Conservation (phyloP, 1,140 invertebrate species). For the Halictus rubicundus region DNA sequence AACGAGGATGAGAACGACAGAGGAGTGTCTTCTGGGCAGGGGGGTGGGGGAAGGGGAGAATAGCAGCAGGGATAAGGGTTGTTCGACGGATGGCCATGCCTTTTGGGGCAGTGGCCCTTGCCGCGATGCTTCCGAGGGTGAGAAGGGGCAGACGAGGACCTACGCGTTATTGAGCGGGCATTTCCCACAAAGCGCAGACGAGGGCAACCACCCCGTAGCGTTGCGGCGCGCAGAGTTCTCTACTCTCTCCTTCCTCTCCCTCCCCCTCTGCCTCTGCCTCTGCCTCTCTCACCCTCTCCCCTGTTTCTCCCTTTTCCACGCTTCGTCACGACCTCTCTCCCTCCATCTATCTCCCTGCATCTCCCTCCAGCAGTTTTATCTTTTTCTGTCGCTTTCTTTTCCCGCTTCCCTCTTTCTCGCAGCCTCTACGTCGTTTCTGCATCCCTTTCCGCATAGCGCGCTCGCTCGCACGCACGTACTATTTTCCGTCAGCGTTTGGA, state of each 20-base stretch:
- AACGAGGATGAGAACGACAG: constrained; percentile 2
- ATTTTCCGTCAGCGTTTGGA: too few species aligned
- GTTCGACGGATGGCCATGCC: constrained; percentile 57
- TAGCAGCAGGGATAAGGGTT: constrained; percentile 49
- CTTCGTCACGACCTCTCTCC: background rate
- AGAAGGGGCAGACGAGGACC: constrained; percentile 67
- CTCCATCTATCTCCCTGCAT: background rate
- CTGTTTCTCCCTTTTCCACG: background rate
- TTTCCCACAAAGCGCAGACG: constrained; percentile 79
- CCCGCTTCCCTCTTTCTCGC: constrained; percentile 1
- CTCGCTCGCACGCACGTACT: background rate
- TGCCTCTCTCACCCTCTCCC: background rate
- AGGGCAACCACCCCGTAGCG: constrained; percentile 78
- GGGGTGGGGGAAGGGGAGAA: constrained; percentile 35
- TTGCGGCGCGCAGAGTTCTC: constrained; percentile 68
- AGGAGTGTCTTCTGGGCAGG: constrained; percentile 35
- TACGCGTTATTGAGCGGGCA: constrained; percentile 79
- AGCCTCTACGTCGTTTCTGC: constrained; percentile 3
- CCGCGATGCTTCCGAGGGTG: constrained; percentile 57
- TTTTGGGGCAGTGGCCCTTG: constrained; percentile 70
- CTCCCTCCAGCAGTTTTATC: background rate
- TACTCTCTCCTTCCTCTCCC: constrained; percentile 55
- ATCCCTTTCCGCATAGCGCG: constrained; percentile 4
- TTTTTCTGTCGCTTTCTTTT: constrained; percentile 14
- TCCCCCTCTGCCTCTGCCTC: constrained; percentile 17